Conservation (phyloP, 2,113 vertebrate genomes). For the Phainopepla nitens region DNA sequence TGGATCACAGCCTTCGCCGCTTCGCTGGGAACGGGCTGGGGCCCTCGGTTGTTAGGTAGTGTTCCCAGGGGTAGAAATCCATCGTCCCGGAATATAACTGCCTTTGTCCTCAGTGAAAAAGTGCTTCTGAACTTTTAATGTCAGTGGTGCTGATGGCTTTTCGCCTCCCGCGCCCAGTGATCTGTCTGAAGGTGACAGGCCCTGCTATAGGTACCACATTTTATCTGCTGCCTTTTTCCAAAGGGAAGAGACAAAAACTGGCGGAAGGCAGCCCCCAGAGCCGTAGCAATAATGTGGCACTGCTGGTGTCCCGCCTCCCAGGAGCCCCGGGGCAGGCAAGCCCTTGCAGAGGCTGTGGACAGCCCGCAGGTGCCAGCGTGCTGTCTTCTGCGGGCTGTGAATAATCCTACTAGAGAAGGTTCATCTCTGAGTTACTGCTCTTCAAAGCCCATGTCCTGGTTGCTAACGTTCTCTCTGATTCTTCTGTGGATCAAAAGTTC, state of each 20-base stretch:
- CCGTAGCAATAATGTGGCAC: background rate
- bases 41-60: background rate
- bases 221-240: background rate
- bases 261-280: background rate
- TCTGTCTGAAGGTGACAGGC: background rate
- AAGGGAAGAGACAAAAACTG: background rate
- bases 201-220: background rate
- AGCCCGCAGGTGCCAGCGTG: rapidly evolving
- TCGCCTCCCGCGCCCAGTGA: background rate
- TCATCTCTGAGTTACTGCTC: background rate
- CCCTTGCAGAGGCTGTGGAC: background rate
- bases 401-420: background rate
- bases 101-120: background rate
- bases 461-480: background rate
- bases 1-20: too few relatives aligned
- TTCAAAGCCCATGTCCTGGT: too few relatives aligned
- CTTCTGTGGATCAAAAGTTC: background rate
- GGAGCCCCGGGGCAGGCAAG: background rate
- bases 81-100: background rate
- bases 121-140: background rate
- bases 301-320: background rate
- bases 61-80: background rate
- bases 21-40: background rate
- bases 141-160: background rate
- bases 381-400: background rate